Base-by-base conservation (phyloP, 2,113 vertebrate genomes). In the Dicrurus megarhynchus region DNA sequence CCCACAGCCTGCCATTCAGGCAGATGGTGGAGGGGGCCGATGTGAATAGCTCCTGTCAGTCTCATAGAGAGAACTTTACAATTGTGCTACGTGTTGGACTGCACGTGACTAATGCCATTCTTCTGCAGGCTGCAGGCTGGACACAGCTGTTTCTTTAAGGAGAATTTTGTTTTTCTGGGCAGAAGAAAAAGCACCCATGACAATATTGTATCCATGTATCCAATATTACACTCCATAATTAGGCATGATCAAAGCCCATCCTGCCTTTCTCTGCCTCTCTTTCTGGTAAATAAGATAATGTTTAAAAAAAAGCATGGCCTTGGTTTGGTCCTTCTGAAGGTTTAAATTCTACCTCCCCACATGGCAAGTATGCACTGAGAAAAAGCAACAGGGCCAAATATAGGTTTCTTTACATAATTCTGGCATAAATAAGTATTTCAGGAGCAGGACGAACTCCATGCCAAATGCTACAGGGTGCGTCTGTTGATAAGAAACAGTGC, bases 21-120 rank as follows among this genome's bases (percentile, higher is more conserved):
- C 98, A 98, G 98, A 98, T 98, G 98, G 98, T 92, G 87, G 86
- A 98, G 94, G 93, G 94, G 88, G 82, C 90, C 4, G 6, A 90
- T 81, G 44, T 98, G 97, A 98, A 98, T 97, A 97, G 98, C 94
- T 85, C 86, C 95, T 98, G 98, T 98, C 98, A 97, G 95, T 96
- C 95, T 97, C 96, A 96, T 0, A 97, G 96, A 95, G 96, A 2
- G 84, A 95, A 97, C 96, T 97, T 97, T 86, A 97, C 97, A 98
- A 97, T 91, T 89, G 96, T 96, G 96, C 95, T 97, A 95, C 80
- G 94, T 95, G 96, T 96, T 71, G 94, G 97, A 89, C 97, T 83
- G 97, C 97, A 97, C 52, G 86, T 97, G 97, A 97, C 94, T 94
- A 97, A 97, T 95, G 93, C 95, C 97, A 95, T 97, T 97, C 96